Conservation (phyloP, 2,113 vertebrate genomes). For the Laterallus jamaicensis region DNA sequence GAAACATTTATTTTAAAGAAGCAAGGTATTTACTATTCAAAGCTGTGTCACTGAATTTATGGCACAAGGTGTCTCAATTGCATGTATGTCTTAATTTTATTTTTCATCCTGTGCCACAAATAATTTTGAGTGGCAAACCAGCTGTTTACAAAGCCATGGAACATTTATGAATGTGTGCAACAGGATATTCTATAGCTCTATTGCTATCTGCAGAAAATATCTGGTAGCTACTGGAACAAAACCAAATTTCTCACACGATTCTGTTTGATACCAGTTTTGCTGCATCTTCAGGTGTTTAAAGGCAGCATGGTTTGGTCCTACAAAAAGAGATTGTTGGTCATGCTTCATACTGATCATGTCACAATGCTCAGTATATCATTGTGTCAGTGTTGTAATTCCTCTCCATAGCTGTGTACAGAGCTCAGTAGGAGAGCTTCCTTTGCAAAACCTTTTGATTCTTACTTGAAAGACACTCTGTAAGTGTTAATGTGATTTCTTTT, state of each 20-base stretch:
- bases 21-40: conserved; percentile 62
- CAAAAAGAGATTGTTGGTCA: not conserved
- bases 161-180: not conserved
- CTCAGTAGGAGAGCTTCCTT: not conserved
- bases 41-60: conserved; percentile 46
- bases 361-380: not conserved
- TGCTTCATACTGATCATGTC: not conserved
- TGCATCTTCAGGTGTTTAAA: not conserved
- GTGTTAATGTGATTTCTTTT: not conserved
- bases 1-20: conserved; percentile 51
- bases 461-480: not conserved
- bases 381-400: not conserved
- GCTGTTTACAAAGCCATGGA: not conserved
- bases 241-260: not conserved
- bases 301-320: not conserved
- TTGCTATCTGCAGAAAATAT: not conserved
- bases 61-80: conserved; percentile 28
- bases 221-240: not conserved
- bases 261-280: not conserved
- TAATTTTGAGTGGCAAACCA: not conserved
- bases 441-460: not conserved
- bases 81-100: not conserved
- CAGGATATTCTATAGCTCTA: not conserved
- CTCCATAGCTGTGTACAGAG: not conserved
- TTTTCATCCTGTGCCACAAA: not conserved